A percentile compares a stretch with the other conserved stretches of the same genome.
phyloP scores from a whole-genome alignment of 2,797 vertebrate species.

The Brachymystax lenok region DNA sequence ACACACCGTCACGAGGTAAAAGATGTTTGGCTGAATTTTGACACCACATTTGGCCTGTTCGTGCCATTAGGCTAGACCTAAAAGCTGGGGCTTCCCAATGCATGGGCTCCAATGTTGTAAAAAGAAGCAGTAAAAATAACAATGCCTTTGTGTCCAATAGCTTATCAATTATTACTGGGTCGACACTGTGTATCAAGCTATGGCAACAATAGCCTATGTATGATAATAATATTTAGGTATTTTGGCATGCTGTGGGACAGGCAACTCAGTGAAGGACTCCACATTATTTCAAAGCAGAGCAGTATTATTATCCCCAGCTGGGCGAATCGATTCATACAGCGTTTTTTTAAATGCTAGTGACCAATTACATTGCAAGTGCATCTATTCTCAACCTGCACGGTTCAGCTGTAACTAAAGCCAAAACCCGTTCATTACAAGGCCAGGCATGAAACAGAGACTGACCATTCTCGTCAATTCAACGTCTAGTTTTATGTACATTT shows the following conservation, averaged over 20 bases:
- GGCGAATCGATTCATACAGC: slow-evolving; percentile 69
- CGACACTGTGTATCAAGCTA: not conserved
- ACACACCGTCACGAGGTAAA: slow-evolving; percentile 54
- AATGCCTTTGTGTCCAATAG: slow-evolving; percentile 37
- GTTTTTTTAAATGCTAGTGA: slow-evolving; percentile 65
- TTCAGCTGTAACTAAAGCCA: slow-evolving; percentile 18
- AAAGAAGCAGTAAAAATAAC: slow-evolving; percentile 30
- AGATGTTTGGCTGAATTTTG: slow-evolving; percentile 43
- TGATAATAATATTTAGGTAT: slow-evolving; percentile 42
- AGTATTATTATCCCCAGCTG: slow-evolving; percentile 62
- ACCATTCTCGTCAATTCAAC: not conserved
- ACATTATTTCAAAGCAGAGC: slow-evolving; percentile 65
- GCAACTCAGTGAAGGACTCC: slow-evolving; percentile 49
- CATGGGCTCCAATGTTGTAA: slow-evolving; percentile 52
- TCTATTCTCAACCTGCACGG: slow-evolving; percentile 57
- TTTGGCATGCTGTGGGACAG: slow-evolving; percentile 40
- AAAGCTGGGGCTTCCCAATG: slow-evolving; percentile 34
- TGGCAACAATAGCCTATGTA: slow-evolving; percentile 28
- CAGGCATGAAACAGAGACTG: not conserved
- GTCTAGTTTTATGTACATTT: too few relatives aligned
- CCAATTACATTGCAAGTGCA: slow-evolving; percentile 62
- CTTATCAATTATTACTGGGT: slow-evolving; percentile 44
- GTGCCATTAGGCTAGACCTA: slow-evolving; percentile 34
- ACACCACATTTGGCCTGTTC: slow-evolving; percentile 43
- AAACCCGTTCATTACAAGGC: not conserved